These are phyloP conservation scores for Aspidiotus rigidus DNA, from an alignment of 2,888 invertebrate genomes.

Conservation along the genomic window DNA sequence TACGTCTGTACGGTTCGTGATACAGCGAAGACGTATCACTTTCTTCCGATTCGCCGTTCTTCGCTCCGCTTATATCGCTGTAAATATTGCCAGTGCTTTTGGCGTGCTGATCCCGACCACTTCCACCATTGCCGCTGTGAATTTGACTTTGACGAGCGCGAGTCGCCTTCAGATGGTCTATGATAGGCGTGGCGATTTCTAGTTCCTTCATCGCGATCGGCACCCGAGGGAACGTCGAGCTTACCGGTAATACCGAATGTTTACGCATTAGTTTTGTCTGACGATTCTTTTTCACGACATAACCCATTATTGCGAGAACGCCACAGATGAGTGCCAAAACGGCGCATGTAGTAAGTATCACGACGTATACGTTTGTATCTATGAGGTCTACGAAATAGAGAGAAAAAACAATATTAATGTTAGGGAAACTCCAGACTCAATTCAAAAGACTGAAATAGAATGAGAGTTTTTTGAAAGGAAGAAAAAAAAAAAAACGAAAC, in stretches of 20 bases:
- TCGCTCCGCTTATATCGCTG: constrained; percentile 45
- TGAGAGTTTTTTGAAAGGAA: too few relatives aligned
- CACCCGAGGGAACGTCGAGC: constrained; percentile 45
- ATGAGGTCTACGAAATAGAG: background rate
- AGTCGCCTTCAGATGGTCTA: constrained; percentile 46
- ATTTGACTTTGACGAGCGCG: constrained; percentile 37
- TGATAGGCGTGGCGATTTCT: constrained; percentile 50
- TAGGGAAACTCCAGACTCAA: too few relatives aligned
- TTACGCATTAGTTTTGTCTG: constrained; percentile 55
- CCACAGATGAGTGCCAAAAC: constrained; percentile 54
- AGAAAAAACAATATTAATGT: background rate
- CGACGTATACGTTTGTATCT: background rate
- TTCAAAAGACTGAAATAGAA: too few relatives aligned
- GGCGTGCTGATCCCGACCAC: constrained; percentile 22
- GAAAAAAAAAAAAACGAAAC: too few relatives aligned
- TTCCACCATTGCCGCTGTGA: constrained; percentile 11
- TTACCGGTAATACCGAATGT: constrained; percentile 47
- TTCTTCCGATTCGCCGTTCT: constrained; percentile 41
- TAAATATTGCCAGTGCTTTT: constrained; percentile 45
- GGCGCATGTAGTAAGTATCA: background rate
- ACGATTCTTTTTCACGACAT: constrained; percentile 51
- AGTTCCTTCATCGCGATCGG: constrained; percentile 53
- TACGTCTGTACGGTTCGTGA: constrained; percentile 51
- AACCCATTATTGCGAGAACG: constrained; percentile 54
- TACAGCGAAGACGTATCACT: constrained; percentile 50